Percentiles rank a stretch among this genome's conserved stretches.
phyloP scores from a whole-genome alignment of 2,888 invertebrate genomes.

The Apamea anceps region DNA sequence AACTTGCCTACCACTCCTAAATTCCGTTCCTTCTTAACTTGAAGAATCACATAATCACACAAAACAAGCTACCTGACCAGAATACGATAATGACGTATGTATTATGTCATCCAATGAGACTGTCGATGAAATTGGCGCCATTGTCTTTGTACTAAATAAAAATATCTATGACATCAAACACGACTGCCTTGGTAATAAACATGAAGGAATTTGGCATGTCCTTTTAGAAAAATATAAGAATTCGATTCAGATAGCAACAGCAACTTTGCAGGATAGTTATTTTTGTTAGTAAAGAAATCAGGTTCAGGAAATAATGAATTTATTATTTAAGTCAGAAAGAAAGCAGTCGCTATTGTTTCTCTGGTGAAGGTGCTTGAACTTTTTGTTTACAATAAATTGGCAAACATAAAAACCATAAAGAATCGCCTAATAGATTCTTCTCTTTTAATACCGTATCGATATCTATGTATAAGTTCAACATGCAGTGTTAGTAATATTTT shows the following conservation, averaged over 20 bases:
- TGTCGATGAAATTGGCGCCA: conserved; percentile 52
- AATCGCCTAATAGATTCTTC: conserved; percentile 4
- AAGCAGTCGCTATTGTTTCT: background rate
- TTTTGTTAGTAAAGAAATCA: background rate
- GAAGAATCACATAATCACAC: conserved; percentile 10
- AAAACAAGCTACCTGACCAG: conserved; percentile 61
- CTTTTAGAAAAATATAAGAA: conserved; percentile 13
- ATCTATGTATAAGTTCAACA: conserved; percentile 17
- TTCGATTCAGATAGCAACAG: background rate
- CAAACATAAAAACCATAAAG: conserved; percentile 4
- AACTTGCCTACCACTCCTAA: background rate
- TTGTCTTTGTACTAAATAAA: conserved; percentile 48
- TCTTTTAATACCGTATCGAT: conserved; percentile 14
- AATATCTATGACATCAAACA: conserved; percentile 60
- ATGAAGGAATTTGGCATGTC: conserved; percentile 15
- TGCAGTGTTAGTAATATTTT: conserved; percentile 9
- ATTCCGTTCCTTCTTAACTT: conserved; percentile 1
- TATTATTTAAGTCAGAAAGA: background rate
- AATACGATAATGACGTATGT: conserved; percentile 70
- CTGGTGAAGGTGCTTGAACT: conserved; percentile 5
- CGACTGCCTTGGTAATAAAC: background rate
- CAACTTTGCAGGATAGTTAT: background rate
- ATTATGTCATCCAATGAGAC: conserved; percentile 70
- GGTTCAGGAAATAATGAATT: background rate
- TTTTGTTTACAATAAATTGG: background rate